Conservation (phyloP, 1,140 invertebrate species). For the Oedothorax gibbosus region DNA sequence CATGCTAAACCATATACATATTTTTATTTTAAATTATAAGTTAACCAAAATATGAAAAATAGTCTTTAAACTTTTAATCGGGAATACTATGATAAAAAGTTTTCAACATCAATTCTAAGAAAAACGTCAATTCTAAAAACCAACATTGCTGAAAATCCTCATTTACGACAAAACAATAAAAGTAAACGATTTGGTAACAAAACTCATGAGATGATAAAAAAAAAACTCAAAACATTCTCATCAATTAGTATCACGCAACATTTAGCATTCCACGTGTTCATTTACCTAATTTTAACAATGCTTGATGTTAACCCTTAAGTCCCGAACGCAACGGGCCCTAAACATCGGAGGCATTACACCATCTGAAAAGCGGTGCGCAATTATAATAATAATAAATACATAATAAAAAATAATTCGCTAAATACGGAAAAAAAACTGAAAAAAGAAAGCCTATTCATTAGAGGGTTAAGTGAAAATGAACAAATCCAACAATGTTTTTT, state of each 20-base stretch:
- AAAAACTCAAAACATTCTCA: too few species aligned
- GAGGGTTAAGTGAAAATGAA: slow-evolving; percentile 58
- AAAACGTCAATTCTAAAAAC: too few species aligned
- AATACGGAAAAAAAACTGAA: slow-evolving; percentile 12
- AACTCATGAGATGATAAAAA: too few species aligned
- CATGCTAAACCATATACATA: too few species aligned
- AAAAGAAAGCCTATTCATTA: slow-evolving; percentile 56
- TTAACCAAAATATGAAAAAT: too few species aligned
- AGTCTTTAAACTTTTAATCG: too few species aligned
- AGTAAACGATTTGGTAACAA: too few species aligned
- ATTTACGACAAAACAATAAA: too few species aligned
- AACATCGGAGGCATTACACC: slow-evolving; percentile 50
- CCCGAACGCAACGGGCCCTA: slow-evolving; percentile 25
- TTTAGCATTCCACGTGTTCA: slow-evolving; percentile 28
- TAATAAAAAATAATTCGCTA: slow-evolving; percentile 19
- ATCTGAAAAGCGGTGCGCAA: slow-evolving; percentile 18
- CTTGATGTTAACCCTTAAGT: slow-evolving; percentile 17
- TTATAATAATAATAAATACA: slow-evolving; percentile 35
- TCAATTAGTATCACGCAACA: slow-evolving; percentile 46
- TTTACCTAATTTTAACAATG: slow-evolving; percentile 18
- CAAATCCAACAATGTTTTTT: slow-evolving; percentile 61
- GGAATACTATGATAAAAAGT: too few species aligned
- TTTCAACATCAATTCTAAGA: too few species aligned
- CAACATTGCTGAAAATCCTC: too few species aligned
- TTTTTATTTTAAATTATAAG: too few species aligned